These are phyloP conservation scores for Uromys caudimaculatus DNA, from an alignment of 2,797 vertebrate genomes.

Conservation along the genomic window DNA sequence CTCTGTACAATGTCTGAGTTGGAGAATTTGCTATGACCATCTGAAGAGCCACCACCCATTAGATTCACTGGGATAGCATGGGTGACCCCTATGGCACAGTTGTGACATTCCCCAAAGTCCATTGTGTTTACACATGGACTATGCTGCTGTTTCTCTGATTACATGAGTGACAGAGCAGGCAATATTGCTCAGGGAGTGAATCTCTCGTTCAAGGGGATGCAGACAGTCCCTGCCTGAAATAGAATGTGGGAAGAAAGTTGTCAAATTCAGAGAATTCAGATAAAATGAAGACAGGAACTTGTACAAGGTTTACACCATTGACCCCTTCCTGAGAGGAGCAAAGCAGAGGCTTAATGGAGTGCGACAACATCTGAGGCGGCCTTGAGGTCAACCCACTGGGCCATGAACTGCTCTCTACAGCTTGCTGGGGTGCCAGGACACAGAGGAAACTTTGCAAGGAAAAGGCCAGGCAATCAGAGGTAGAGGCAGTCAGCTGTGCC, in stretches of 20 bases:
- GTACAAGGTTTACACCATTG: not conserved
- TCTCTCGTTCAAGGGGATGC: not conserved
- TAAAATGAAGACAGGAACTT: not conserved
- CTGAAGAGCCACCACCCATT: not conserved
- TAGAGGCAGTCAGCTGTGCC: accelerated
- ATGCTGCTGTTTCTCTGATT: not conserved
- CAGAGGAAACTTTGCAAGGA: not conserved
- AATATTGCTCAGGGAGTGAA: not conserved
- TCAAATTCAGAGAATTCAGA: not conserved
- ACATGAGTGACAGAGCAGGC: not conserved
- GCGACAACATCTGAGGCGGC: not conserved
- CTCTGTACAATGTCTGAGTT: not conserved
- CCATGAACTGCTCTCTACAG: not conserved
- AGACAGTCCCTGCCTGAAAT: not conserved
- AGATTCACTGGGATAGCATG: not conserved
- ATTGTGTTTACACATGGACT: not conserved
- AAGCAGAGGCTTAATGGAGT: not conserved
- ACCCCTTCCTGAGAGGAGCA: not conserved
- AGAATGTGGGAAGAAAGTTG: not conserved
- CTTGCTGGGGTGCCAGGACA: not conserved
- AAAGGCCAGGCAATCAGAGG: not conserved
- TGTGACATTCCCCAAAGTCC: not conserved
- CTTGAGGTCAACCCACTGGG: too few relatives aligned
- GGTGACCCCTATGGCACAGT: accelerated
- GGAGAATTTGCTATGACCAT: not conserved